These are phyloP conservation scores for Eubucco bourcierii DNA, from an alignment of 2,113 vertebrate species.

Conservation along the genomic window DNA sequence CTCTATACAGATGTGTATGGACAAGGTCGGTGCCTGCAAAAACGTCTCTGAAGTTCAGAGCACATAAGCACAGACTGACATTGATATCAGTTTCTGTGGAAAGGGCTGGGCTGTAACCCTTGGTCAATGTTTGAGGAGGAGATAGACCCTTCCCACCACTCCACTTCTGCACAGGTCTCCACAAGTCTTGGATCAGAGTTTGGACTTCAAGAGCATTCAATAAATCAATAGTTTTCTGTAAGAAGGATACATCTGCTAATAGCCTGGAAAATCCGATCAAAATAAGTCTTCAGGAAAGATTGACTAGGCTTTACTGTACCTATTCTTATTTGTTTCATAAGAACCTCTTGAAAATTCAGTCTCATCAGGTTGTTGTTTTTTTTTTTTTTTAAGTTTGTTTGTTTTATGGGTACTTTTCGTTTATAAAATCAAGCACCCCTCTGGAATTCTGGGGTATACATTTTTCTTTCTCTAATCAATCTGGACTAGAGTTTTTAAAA, in stretches of 20 bases:
- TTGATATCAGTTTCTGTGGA: rapidly evolving
- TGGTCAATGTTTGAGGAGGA: not conserved
- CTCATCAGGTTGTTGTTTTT: not conserved
- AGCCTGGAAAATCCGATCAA: not conserved
- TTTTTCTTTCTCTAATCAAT: not conserved
- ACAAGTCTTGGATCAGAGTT: not conserved
- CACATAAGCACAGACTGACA: not conserved
- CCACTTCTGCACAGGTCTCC: not conserved
- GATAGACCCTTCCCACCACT: not conserved
- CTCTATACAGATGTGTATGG: rapidly evolving
- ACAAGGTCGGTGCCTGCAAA: not conserved
- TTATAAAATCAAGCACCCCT: not conserved
- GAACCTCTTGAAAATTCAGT: not conserved
- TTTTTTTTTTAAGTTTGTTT: not conserved
- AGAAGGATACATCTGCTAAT: not conserved
- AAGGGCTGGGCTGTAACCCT: not conserved
- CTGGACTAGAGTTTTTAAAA: not conserved
- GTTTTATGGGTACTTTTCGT: not conserved
- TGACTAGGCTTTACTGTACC: not conserved
- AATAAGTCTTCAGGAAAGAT: not conserved
- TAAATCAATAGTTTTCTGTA: not conserved
- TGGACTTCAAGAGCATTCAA: not conserved
- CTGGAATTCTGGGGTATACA: not conserved
- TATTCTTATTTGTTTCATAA: not conserved
- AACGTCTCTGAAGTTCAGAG: not conserved